phyloP scores from a whole-genome alignment of 2,113 vertebrate genomes.

The Xenopus laevis region DNA sequence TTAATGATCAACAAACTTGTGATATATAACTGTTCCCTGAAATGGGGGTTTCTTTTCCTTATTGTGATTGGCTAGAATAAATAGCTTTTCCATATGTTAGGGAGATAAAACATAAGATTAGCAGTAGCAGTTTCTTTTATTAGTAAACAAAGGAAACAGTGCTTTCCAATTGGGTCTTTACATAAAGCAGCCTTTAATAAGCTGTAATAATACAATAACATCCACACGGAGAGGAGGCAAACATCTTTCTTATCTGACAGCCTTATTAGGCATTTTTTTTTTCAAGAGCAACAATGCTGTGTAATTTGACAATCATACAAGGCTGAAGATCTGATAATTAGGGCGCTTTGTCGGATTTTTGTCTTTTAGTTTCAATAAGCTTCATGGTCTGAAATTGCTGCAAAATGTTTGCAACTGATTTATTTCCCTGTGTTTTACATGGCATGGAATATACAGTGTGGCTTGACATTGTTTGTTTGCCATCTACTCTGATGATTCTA shows the following conservation, averaged over 20 bases:
- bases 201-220: constrained; percentile 64
- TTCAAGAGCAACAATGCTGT: constrained; percentile 7
- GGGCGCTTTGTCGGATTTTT: constrained; percentile 21
- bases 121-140: constrained; percentile 71
- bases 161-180: constrained; percentile 67
- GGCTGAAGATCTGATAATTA: constrained; percentile 35
- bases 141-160: constrained; percentile 77
- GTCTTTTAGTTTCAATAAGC: constrained; percentile 13
- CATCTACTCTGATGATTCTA: background rate
- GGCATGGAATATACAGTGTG: background rate
- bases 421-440: background rate
- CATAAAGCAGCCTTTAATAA: constrained; percentile 69
- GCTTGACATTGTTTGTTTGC: background rate
- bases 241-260: constrained; percentile 52
- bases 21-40: constrained; percentile 92
- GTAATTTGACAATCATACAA: constrained; percentile 39
- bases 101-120: constrained; percentile 82
- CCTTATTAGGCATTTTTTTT: constrained; percentile 12
- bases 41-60: constrained; percentile 79
- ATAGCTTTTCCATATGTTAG: constrained; percentile 85
- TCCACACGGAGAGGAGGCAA: constrained; percentile 53
- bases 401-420: constrained; percentile 5
- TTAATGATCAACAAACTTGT: constrained; percentile 98
- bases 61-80: constrained; percentile 81
- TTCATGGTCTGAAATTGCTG: constrained; percentile 4